Percentiles rank a stretch among this genome's conserved stretches.
These are phyloP conservation scores for Virgularia gustaviana DNA, from an alignment of 92 coral and sea anemone species.

Conservation along the genomic window DNA sequence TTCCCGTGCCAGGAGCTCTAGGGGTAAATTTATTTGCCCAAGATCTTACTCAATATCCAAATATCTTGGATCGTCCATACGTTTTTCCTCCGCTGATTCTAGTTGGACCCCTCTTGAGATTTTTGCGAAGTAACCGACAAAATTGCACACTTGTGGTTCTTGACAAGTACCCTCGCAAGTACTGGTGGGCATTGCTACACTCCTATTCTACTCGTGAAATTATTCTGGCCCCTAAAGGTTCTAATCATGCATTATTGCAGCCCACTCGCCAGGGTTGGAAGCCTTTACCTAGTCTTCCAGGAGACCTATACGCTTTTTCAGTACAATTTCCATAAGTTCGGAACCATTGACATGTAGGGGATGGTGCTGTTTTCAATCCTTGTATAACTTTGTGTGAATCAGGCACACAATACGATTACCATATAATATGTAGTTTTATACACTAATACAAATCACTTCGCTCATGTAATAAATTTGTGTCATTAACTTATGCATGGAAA, in stretches of 20 bases:
- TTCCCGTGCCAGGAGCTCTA: slow-evolving; percentile 29
- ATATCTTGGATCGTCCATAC: slow-evolving; percentile 20
- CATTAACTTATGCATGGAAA: too few relatives aligned
- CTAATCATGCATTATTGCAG: not conserved
- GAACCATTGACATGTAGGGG: too few relatives aligned
- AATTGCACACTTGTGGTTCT: slow-evolving; percentile 38
- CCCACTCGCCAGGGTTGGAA: slow-evolving; percentile 36
- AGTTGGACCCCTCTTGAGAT: slow-evolving; percentile 42
- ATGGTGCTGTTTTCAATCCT: too few relatives aligned
- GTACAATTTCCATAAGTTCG: too few relatives aligned
- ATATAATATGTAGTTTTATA: too few relatives aligned
- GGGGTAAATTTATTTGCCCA: slow-evolving; percentile 37
- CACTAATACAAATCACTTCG: too few relatives aligned
- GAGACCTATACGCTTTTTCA: slow-evolving; percentile 51
- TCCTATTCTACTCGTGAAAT: not conserved
- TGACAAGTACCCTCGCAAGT: slow-evolving; percentile 35
- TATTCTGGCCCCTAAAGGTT: slow-evolving; percentile 25
- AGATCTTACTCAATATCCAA: slow-evolving; percentile 5
- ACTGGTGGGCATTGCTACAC: slow-evolving; percentile 59
- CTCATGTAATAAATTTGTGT: too few relatives aligned
- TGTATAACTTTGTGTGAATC: too few relatives aligned
- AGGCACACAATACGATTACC: too few relatives aligned
- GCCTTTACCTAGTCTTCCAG: slow-evolving; percentile 3
- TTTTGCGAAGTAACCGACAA: not conserved
- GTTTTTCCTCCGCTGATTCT: slow-evolving; percentile 40